Conservation (phyloP, 1,140 invertebrate species). For the Drosophila kurseongensis region DNA sequence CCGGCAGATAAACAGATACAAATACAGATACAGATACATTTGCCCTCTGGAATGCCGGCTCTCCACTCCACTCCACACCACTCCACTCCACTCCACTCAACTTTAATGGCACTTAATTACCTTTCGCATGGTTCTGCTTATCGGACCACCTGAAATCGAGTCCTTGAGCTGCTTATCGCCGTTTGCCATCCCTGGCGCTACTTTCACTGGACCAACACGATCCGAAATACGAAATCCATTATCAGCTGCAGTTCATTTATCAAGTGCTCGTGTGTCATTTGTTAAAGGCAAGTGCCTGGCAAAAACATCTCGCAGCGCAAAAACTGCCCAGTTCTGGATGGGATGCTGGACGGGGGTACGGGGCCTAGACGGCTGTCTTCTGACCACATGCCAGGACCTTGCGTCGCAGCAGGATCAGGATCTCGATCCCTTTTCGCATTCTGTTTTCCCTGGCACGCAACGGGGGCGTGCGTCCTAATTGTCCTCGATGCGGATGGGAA, state of each 20-base stretch:
- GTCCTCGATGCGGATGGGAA: slow-evolving; percentile 24
- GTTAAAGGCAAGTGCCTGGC: slow-evolving; percentile 62
- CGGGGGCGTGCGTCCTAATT: slow-evolving; percentile 67
- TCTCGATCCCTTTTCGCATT: slow-evolving; percentile 59
- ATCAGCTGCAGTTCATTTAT: slow-evolving; percentile 75
- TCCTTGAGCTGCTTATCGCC: slow-evolving; percentile 42
- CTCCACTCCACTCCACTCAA: slow-evolving; percentile 60
- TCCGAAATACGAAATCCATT: slow-evolving; percentile 30
- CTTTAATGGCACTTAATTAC: slow-evolving; percentile 80
- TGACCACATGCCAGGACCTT: slow-evolving; percentile 55
- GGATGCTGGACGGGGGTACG: slow-evolving; percentile 8
- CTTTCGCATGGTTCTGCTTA: slow-evolving; percentile 61
- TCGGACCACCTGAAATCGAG: slow-evolving; percentile 68
- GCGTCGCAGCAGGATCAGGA: slow-evolving; percentile 62
- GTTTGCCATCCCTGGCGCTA: slow-evolving; percentile 64
- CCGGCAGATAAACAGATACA: slow-evolving; percentile 63
- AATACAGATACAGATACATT: slow-evolving; percentile 52
- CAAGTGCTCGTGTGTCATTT: slow-evolving; percentile 75
- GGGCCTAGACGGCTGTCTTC: slow-evolving; percentile 24
- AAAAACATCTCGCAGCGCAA: slow-evolving; percentile 39
- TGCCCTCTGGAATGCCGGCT: slow-evolving; percentile 37
- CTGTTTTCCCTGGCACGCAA: slow-evolving; percentile 47
- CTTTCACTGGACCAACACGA: slow-evolving; percentile 57
- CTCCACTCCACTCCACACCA: slow-evolving; percentile 61
- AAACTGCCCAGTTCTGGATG: slow-evolving; percentile 39